phyloP scores from a whole-genome alignment of 2,113 vertebrate species.

The Chaetodon trifascialis region DNA sequence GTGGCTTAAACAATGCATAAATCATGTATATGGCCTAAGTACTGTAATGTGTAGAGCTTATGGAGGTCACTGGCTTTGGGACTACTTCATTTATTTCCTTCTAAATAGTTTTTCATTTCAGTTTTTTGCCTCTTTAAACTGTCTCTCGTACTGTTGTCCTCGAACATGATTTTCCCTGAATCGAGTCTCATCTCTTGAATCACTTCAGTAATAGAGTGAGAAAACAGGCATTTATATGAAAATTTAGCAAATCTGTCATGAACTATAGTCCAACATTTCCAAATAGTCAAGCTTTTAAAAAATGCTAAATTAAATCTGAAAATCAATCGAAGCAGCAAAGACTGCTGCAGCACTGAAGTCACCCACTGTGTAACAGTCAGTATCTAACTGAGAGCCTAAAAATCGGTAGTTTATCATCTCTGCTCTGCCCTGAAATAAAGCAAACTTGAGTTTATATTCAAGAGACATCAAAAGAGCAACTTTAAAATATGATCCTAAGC shows the following conservation, averaged over 20 bases:
- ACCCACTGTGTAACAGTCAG: no score
- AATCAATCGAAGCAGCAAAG: not conserved
- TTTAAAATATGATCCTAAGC: conserved; percentile 30
- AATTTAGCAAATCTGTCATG: not conserved
- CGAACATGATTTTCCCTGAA: not conserved
- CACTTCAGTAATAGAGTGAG: not conserved
- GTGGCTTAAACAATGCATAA: no score
- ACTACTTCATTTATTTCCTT: not conserved
- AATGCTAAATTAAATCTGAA: not conserved
- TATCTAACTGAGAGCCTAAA: conserved; percentile 12
- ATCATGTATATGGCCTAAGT: no score
- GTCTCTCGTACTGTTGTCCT: not conserved
- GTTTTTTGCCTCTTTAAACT: not conserved
- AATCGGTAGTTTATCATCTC: conserved; percentile 25
- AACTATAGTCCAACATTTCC: not conserved
- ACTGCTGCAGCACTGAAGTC: not conserved
- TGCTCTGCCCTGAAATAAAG: conserved; percentile 35
- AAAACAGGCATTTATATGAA: not conserved
- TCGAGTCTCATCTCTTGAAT: not conserved
- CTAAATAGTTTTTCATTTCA: not conserved
- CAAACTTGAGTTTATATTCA: conserved; percentile 18
- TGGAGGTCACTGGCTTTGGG: not conserved
- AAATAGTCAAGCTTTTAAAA: not conserved
- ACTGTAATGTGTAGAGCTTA: not conserved
- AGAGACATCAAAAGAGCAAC: conserved; percentile 2